Evolutionary conservation across 2,797 vertebrate species (phyloP), one percentile per base, ranked within the genome.

Genomic region (Poeciliopsis gracilis): DNA sequence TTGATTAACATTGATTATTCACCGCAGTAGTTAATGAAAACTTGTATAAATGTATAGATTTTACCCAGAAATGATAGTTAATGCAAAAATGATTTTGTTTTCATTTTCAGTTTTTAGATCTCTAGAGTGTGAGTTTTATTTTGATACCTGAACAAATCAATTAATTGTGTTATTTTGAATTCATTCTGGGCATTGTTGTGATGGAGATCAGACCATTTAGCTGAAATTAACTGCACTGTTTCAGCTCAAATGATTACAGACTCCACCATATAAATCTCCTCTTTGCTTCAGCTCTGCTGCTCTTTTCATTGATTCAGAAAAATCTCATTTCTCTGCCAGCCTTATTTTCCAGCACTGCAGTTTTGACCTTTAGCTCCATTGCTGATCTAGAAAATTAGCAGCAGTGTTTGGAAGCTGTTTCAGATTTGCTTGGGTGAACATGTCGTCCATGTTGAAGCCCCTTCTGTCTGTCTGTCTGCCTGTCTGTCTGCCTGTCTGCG

Each of bases 261-360:
- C 69, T 43, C 57, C 47, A 47, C 10, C 57, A n/a, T 46, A 67
- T 59, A 41, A 81, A 77, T 79, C 77, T 75, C 2, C 73, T n/a
- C 47, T 53, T 0, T 10, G 67, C 47, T 71, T 73, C 72, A 33
- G 6, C 4, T 10, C 57, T 82, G 77, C 25, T 70, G 33, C 45
- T 82, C 45, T 66, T 87, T 85, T 69, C 79, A 88, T 83, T 61
- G 75, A 88, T 85, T 86, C 66, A 59, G 57, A 73, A 73, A 61
- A 61, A 55, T 5, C 18, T 28, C n/a, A 67, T 77, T 81, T 81
- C 33, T 73, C 57, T 36, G 28, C 51, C 57, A 38, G 10, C 33
- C 8, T 73, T 43, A 72, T 86, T 76, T 86, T 82, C 83, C 61
- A 55, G 79, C 33, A 9, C 55, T 49, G 66, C 15, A 63, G 67